These are phyloP conservation scores for Lissonota sp. DNA, from an alignment of 2,888 invertebrate genomes.

Conservation along the genomic window DNA sequence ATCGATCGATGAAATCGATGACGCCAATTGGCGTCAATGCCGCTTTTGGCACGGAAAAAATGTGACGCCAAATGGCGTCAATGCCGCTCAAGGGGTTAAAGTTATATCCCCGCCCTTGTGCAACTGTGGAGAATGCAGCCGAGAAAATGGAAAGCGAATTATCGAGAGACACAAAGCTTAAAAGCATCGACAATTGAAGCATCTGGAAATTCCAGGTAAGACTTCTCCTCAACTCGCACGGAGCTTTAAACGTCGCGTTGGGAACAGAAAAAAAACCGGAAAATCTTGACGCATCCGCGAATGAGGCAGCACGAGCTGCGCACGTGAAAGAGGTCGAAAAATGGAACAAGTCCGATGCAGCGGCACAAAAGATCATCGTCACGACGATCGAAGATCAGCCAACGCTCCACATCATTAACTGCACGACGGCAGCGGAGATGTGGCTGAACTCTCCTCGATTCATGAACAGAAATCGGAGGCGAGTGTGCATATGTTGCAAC, in stretches of 20 bases:
- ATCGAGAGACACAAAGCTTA: slow-evolving; percentile 43
- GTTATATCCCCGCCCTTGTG: slow-evolving; percentile 28
- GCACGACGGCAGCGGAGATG: slow-evolving; percentile 70
- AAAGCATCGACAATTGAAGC: slow-evolving; percentile 61
- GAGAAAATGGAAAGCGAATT: slow-evolving; percentile 44
- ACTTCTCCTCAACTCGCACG: slow-evolving; percentile 46
- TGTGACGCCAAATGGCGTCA: too few species aligned
- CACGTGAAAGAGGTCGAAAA: slow-evolving; percentile 5
- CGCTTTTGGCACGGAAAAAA: too few species aligned
- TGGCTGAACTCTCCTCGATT: slow-evolving; percentile 70
- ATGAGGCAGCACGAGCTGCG: background rate
- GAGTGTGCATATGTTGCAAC: slow-evolving; percentile 68
- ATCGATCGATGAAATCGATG: too few species aligned
- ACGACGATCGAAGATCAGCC: slow-evolving; percentile 65
- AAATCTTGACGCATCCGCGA: background rate
- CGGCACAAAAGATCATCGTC: slow-evolving; percentile 70
- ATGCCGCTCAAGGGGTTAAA: too few species aligned
- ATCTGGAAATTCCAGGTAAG: slow-evolving; percentile 63
- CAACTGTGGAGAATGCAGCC: slow-evolving; percentile 24
- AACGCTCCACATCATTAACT: slow-evolving; percentile 70
- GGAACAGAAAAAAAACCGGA: slow-evolving; percentile 11
- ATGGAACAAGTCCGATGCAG: slow-evolving; percentile 66
- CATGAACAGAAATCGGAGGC: too few species aligned
- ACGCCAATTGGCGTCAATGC: too few species aligned
- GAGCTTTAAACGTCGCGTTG: background rate